Conservation (phyloP, 2,797 vertebrate genomes). For the Galagoides demidoff region DNA sequence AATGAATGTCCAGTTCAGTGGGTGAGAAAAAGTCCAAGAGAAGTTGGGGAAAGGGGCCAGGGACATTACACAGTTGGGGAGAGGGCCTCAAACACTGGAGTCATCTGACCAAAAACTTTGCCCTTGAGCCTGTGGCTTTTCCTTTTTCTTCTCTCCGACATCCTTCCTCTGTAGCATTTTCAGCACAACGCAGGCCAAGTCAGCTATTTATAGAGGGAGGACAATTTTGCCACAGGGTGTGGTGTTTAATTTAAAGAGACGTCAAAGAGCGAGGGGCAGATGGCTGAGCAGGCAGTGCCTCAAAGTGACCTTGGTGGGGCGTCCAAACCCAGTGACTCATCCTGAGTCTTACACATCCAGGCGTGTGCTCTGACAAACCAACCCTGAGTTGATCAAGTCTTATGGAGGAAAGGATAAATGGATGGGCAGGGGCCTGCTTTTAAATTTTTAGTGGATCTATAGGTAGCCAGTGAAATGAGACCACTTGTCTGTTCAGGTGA, state of each 20-base stretch:
- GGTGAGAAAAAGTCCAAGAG: not conserved
- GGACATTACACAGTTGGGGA: not conserved
- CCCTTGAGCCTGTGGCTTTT: slow-evolving; percentile 67
- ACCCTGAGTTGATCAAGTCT: not conserved
- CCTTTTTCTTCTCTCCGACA: slow-evolving; percentile 59
- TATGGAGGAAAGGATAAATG: not conserved
- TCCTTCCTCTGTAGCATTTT: slow-evolving; percentile 44
- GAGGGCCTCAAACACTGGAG: slow-evolving; percentile 1
- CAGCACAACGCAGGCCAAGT: slow-evolving; percentile 59
- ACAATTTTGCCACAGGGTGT: slow-evolving; percentile 71
- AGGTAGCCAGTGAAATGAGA: not conserved
- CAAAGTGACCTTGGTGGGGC: slow-evolving; percentile 54
- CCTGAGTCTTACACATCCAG: not conserved
- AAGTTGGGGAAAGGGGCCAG: not conserved
- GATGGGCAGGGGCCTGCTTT: not conserved
- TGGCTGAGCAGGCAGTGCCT: slow-evolving; percentile 58
- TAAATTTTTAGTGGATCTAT: not conserved
- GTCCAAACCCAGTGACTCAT: not conserved
- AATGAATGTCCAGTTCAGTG: not conserved
- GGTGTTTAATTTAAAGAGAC: slow-evolving; percentile 79
- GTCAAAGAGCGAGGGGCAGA: slow-evolving; percentile 74
- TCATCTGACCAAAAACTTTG: slow-evolving; percentile 41
- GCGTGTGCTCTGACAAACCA: not conserved
- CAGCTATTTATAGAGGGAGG: slow-evolving; percentile 75
- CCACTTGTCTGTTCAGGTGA: not conserved